Evolutionary conservation across 2,113 vertebrate species (phyloP).

Genomic region (Laterallus jamaicensis): DNA sequence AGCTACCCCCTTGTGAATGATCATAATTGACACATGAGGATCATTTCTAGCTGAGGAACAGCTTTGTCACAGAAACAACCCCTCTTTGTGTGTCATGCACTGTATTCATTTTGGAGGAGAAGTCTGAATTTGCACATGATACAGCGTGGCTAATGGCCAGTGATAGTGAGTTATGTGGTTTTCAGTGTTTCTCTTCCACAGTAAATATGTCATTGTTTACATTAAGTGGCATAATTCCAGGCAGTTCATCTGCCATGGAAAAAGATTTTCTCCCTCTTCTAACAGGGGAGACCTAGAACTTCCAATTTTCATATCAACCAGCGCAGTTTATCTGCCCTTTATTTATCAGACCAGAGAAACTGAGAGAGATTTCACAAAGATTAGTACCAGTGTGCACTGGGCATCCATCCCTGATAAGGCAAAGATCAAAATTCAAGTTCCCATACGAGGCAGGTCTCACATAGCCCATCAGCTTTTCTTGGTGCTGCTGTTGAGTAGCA

Average conservation of each 20-base stretch:
- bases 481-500: neutral
- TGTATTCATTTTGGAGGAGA: neutral
- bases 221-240: neutral
- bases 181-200: neutral
- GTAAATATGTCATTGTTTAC: neutral
- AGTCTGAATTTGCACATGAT: neutral
- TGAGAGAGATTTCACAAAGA: neutral
- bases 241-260: neutral
- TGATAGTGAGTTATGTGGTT: neutral
- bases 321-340: neutral
- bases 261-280: neutral
- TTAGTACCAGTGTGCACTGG: fast-evolving
- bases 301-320: neutral
- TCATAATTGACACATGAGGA: too few species aligned
- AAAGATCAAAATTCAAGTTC: neutral
- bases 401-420: neutral
- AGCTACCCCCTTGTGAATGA: too few species aligned
- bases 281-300: neutral
- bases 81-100: fast-evolving
- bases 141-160: neutral
- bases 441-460: fast-evolving
- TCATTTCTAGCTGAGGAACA: neutral
- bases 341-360: neutral
- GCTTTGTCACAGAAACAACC: neutral
- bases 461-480: neutral